Conservation (phyloP, 2,113 vertebrate species). For the Eolophus roseicapilla region DNA sequence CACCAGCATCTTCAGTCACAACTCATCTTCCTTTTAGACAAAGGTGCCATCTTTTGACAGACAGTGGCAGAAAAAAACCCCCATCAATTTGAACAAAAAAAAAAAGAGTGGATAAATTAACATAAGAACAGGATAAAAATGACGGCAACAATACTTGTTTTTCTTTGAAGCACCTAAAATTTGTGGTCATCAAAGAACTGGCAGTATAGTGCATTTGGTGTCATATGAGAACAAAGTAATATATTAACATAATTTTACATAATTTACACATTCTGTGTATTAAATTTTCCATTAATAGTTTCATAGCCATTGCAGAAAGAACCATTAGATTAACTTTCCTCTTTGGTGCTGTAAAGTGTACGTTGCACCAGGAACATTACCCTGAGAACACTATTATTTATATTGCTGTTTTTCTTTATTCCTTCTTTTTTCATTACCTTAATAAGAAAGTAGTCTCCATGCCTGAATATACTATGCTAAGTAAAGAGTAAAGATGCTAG, state of each 20-base stretch:
- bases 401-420: fast-evolving
- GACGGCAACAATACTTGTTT: not conserved
- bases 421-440: not conserved
- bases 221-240: not conserved
- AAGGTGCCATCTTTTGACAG: not conserved
- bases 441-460: not conserved
- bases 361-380: not conserved
- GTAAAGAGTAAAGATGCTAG: not conserved
- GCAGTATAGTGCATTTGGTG: not conserved
- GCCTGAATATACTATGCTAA: not conserved
- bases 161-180: not conserved
- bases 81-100: not conserved
- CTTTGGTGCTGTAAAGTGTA: not conserved
- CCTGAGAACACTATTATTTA: not conserved
- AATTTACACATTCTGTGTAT: not conserved
- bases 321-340: not conserved
- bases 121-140: not conserved
- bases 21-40: not conserved
- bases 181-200: not conserved
- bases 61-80: not conserved
- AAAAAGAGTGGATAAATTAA: not conserved
- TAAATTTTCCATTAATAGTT: not conserved
- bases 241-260: not conserved
- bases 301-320: not conserved
- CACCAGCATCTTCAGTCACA: not conserved